Evolutionary conservation across 2,888 invertebrate species (phyloP), one percentile per base, ranked within the genome.

Genomic region (Prosopocoilus inquinatus): DNA sequence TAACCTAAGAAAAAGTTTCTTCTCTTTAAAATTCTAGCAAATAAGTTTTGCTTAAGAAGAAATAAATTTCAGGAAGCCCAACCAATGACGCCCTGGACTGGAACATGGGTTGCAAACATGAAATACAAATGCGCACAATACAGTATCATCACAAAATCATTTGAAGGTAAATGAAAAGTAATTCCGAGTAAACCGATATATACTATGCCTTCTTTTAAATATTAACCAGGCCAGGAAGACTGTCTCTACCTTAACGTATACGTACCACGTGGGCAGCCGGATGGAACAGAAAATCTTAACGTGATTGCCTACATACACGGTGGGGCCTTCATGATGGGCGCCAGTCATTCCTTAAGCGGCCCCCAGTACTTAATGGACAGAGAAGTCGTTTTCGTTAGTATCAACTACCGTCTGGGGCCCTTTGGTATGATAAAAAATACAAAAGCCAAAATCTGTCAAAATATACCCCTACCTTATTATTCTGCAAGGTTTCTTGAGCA

Each of bases 321-420:
- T 11, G 77, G 87, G 0, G 83, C 82, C 12, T 86, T 82, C 68
- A 85, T 86, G 80, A 83, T 81, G 58, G 86, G 87, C 0, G 72
- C 78, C 0, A 78, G 80, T 0, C 68, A 74, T n/a, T 82, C 81
- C 67, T 83, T 82, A 67, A 7, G 50, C 3, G 81, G 81, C 1
- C 79, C 84, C 1, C 71, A 77, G 3, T 77, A 79, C 57, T 61
- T 88, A 0, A 84, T 88, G 84, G 82, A 84, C 47, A 72, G 77
- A 35, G 82, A 86, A 57, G 75, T 85, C 2, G 81, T 88, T 2
- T 74, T 84, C 0, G 86, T 87, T 0, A 85, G 84, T 1, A 65
- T 88, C 0, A 86, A 84, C 70, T 88, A 87, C 65, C 79, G 88
- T n/a, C 64, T 88, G 9, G 87, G 87, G 44, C 82, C 84, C 0